Percentiles rank a stretch among this genome's conserved stretches.
phyloP scores from a whole-genome alignment of 2,888 invertebrate species.

The Lasioglossum zephyrum region DNA sequence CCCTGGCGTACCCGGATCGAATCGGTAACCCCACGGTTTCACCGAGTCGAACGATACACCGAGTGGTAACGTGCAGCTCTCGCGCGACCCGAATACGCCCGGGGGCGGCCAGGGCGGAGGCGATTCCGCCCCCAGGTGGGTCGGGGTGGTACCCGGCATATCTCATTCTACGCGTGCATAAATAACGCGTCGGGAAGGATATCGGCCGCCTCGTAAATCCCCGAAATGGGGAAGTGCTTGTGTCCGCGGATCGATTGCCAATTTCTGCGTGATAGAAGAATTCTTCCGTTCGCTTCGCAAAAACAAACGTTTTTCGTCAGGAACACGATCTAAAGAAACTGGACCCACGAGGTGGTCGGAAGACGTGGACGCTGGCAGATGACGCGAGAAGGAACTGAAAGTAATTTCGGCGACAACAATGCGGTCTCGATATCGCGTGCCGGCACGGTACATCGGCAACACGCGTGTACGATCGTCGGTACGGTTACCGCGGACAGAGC shows the following conservation, averaged over 20 bases:
- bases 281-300: not conserved
- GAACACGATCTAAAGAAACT: not conserved
- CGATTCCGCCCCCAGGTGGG: conserved; percentile 84
- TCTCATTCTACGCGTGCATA: conserved; percentile 68
- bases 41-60: conserved; percentile 38
- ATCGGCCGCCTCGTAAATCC: conserved; percentile 46
- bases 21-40: not conserved
- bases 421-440: conserved; percentile 70
- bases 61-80: conserved; percentile 49
- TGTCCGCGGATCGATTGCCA: not conserved
- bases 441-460: conserved; percentile 46
- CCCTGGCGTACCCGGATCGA: not conserved
- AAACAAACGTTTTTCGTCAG: not conserved
- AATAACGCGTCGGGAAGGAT: conserved; percentile 63
- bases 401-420: conserved; percentile 62
- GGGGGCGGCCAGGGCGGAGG: conserved; percentile 83
- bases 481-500: conserved; percentile 39
- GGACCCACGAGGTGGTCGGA: not conserved
- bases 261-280: not conserved
- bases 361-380: conserved; percentile 18
- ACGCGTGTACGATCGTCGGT: conserved; percentile 39
- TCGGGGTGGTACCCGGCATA: conserved; percentile 80
- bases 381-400: conserved; percentile 21
- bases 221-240: conserved; percentile 31
- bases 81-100: conserved; percentile 82